Percentiles rank a stretch among this genome's conserved stretches.
These are phyloP conservation scores for Mormyrus hasselquistii DNA, from an alignment of 2,797 vertebrate species.

Conservation along the genomic window DNA sequence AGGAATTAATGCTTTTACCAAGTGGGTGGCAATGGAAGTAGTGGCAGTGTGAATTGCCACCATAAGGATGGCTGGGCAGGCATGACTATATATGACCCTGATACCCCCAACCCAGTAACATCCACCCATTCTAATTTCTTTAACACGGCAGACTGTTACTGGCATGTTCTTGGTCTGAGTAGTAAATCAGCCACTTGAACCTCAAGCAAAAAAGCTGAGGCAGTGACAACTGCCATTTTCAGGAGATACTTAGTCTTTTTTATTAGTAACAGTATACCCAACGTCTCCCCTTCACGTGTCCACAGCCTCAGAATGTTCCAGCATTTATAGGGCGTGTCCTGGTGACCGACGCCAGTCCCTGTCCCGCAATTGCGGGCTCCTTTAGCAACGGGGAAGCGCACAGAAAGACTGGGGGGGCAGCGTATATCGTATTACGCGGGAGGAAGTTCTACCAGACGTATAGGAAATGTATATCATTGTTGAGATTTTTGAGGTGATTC, in stretches of 20 bases:
- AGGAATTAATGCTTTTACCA: background rate
- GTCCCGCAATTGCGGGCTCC: background rate
- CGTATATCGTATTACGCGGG: background rate
- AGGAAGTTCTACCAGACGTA: background rate
- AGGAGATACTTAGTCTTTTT: conserved; percentile 47
- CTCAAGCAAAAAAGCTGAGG: conserved; percentile 45
- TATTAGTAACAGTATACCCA: conserved; percentile 35
- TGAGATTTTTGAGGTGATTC: background rate
- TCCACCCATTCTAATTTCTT: background rate
- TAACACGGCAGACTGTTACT: background rate
- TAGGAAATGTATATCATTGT: background rate
- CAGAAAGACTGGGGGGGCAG: background rate
- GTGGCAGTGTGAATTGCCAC: background rate
- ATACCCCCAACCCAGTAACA: too few species aligned
- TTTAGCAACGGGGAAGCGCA: background rate
- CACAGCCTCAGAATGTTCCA: background rate
- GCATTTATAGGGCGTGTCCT: background rate
- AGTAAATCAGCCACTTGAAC: conserved; percentile 42
- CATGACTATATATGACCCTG: background rate
- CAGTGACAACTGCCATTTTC: conserved; percentile 54
- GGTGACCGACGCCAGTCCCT: background rate
- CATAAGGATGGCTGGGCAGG: background rate
- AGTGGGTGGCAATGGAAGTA: background rate
- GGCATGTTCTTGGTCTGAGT: conserved; percentile 38
- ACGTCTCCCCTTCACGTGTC: conserved; percentile 9